Evolutionary conservation across 2,113 vertebrate genomes (phyloP).

Genomic region (Heptranchias perlo): DNA sequence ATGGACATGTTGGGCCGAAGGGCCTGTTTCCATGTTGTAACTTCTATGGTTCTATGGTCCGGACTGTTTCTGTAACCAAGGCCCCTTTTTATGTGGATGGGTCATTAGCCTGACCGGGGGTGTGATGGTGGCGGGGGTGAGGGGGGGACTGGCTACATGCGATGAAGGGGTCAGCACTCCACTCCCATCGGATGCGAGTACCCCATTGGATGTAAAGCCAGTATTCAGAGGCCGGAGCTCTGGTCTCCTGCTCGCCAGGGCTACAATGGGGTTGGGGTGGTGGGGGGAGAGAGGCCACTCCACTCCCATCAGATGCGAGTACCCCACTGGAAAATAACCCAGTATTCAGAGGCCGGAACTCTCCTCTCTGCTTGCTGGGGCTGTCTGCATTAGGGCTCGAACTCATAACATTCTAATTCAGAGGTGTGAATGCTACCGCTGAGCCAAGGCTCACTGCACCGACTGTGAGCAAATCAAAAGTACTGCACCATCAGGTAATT

Average conservation of each 20-base stretch:
- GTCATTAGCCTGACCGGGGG: neutral
- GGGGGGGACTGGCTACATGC: too few relatives aligned
- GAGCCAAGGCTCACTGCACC: neutral
- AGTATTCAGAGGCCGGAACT: neutral
- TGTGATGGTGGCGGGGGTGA: neutral
- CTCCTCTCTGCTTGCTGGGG: neutral
- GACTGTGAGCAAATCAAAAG: neutral
- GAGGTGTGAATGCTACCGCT: neutral
- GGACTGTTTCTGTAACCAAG: neutral
- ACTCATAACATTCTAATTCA: neutral
- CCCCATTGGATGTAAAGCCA: neutral
- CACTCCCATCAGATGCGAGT: neutral
- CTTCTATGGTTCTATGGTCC: too few relatives aligned
- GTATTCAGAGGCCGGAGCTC: neutral
- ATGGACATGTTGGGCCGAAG: too few relatives aligned
- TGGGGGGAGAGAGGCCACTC: neutral
- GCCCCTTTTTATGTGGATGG: neutral
- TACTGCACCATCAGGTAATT: neutral
- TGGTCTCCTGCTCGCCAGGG: neutral
- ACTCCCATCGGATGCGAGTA: neutral
- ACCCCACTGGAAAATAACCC: neutral
- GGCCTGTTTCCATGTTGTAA: too few relatives aligned
- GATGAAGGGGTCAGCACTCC: neutral
- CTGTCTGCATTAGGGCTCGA: neutral
- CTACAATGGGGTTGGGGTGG: neutral